These are phyloP conservation scores for Norana najaformis DNA, from an alignment of 2,888 invertebrate species.

Conservation along the genomic window DNA sequence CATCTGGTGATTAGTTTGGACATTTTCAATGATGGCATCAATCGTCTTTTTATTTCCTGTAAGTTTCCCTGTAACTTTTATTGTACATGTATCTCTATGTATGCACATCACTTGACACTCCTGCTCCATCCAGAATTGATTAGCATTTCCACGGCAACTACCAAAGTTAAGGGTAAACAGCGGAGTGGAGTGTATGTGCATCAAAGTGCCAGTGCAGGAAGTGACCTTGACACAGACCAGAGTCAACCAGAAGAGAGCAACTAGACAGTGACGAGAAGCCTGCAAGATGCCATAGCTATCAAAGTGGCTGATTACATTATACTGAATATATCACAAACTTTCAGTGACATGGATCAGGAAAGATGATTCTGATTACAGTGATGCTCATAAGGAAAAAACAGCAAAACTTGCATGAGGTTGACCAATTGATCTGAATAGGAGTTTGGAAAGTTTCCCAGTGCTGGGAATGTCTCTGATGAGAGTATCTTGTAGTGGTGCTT, in stretches of 20 bases:
- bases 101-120: constrained; percentile 45
- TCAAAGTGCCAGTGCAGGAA: constrained; percentile 77
- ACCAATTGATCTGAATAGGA: background rate
- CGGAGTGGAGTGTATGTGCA: constrained; percentile 64
- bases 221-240: constrained; percentile 73
- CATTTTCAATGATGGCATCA: too few species aligned
- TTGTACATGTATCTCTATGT: background rate
- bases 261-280: background rate
- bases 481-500: too few species aligned
- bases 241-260: constrained; percentile 65
- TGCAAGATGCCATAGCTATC: background rate
- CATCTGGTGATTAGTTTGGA: background rate
- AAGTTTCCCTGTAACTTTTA: background rate
- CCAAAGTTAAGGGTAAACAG: constrained; percentile 77
- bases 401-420: background rate
- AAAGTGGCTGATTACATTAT: background rate
- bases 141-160: constrained; percentile 83
- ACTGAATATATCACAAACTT: too few species aligned
- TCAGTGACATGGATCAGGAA: too few species aligned
- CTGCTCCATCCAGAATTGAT: constrained; percentile 69
- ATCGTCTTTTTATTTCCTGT: too few species aligned
- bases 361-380: background rate
- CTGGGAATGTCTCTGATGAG: too few species aligned
- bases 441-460: too few species aligned
- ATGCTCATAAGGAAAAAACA: background rate